Base-by-base conservation (phyloP, 2,113 vertebrate genomes). In the Pantherophis guttatus region DNA sequence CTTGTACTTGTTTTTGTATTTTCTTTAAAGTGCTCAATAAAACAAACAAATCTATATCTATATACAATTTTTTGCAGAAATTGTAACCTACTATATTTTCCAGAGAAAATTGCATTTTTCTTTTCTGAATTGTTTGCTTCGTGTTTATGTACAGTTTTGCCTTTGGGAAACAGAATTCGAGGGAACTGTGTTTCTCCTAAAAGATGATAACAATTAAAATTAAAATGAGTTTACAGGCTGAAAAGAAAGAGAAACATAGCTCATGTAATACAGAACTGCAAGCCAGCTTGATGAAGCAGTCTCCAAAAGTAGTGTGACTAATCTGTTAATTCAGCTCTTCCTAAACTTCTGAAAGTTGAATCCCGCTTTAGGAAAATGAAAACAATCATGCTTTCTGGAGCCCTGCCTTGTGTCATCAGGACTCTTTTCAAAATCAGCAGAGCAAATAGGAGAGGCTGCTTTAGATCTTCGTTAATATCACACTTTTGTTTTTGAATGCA, bases 161-260 rank as follows among this genome's bases (percentile, higher is more conserved):
- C 62, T 8, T 10, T 87, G 52, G 48, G 87, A 92, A 88, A 89
- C 8, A 7, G 0, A 0, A 93, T 23, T 93, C 62, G 86, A 94
- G 59, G 5, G 29, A 92, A 91, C 57, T 24, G 9, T 23, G 53
- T 55, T 86, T 91, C 81, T 11, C 89, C 86, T 93, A 93, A 93
- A 96, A 94, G 26, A 58, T 15, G 52, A n/a, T 21, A 90, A 57
- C 54, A 8, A 81, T 94, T 89, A 95, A 94, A 95, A 87, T 94
- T 81, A 94, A 94, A 95, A 92, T 93, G 17, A 44, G 86, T 50
- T 91, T 95, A n/a, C 24, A 91, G 88, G 44, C 39, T 89, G 44
- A 81, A 81, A 57, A 81, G 48, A 55, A 55, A 55, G 44, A 21
- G 75, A 52, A 86, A 62, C 48, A 53, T 55, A 59, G 48, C 57